Percentiles rank a stretch among this genome's conserved stretches.
phyloP scores from a whole-genome alignment of 2,888 invertebrate species.

The Amblyteles armatorius region DNA sequence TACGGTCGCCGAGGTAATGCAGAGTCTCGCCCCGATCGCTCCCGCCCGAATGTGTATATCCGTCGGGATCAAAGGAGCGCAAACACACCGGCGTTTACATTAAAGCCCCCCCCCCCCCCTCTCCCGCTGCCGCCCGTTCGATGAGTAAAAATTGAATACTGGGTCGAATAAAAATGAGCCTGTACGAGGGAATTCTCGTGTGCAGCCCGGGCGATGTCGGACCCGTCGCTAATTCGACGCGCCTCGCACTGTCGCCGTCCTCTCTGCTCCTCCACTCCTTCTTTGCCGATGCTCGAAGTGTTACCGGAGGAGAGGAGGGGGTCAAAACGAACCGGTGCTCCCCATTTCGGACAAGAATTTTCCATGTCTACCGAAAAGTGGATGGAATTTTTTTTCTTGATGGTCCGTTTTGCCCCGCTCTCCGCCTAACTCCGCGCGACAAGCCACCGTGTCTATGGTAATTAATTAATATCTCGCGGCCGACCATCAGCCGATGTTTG shows the following conservation, averaged over 20 bases:
- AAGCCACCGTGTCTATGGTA: not conserved
- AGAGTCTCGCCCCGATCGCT: conserved; percentile 6
- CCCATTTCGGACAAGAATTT: not conserved
- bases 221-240: conserved; percentile 63
- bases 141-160: conserved; percentile 62
- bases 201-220: conserved; percentile 5
- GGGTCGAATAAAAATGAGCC: conserved; percentile 59
- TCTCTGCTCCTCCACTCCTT: conserved; percentile 25
- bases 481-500: conserved; percentile 20
- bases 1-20: not conserved
- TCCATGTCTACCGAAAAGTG: not conserved
- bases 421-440: not conserved
- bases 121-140: conserved; percentile 32
- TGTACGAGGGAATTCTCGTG: conserved; percentile 42
- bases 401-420: not conserved
- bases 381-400: not conserved
- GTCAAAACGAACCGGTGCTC: not conserved
- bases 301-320: not conserved
- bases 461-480: conserved; percentile 11
- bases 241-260: conserved; percentile 59
- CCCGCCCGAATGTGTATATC: conserved; percentile 18
- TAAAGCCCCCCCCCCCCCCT: not conserved
- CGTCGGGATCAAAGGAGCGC: conserved; percentile 45
- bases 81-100: conserved; percentile 49
- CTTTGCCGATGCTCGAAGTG: conserved; percentile 1